Evolutionary conservation across 1,140 invertebrate genomes (phyloP).

Genomic region (Lethrus apterus): DNA sequence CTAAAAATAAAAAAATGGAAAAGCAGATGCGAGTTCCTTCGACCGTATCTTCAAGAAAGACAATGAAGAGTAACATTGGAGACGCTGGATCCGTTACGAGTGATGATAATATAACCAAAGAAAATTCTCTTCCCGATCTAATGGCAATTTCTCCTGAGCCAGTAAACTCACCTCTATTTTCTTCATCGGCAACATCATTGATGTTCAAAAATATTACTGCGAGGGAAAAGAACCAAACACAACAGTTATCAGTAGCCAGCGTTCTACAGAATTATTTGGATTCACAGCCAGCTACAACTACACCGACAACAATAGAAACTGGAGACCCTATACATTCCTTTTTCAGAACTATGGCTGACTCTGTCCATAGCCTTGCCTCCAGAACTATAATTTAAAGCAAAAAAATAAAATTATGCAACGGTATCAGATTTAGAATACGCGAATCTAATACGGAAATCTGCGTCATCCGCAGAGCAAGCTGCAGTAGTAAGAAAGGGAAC

Average conservation of each 20-base stretch:
- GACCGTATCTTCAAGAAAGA: too few relatives aligned
- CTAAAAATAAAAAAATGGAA: too few relatives aligned
- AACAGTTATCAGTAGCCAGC: slow-evolving; percentile 6
- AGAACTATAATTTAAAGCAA: not conserved
- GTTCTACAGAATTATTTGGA: slow-evolving; percentile 8
- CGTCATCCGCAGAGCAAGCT: too few relatives aligned
- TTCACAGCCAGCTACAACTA: too few relatives aligned
- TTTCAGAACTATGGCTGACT: slow-evolving; percentile 4
- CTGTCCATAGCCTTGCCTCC: slow-evolving; percentile 9
- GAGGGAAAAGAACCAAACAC: slow-evolving; percentile 9
- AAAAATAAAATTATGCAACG: not conserved
- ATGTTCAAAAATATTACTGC: slow-evolving; percentile 12
- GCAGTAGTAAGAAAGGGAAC: too few relatives aligned
- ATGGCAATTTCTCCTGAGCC: not conserved
- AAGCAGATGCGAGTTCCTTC: too few relatives aligned
- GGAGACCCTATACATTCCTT: slow-evolving; percentile 2
- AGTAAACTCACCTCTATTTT: too few relatives aligned
- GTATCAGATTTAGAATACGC: slow-evolving; percentile 5
- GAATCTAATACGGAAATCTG: slow-evolving; percentile 3
- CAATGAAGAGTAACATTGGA: too few relatives aligned
- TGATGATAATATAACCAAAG: too few relatives aligned
- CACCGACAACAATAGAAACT: slow-evolving; percentile 1
- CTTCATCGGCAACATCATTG: slow-evolving; percentile 9
- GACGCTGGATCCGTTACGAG: too few relatives aligned
- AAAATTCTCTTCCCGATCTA: not conserved